Conservation (phyloP, 2,888 invertebrate genomes). For the Panzeria rudis region DNA sequence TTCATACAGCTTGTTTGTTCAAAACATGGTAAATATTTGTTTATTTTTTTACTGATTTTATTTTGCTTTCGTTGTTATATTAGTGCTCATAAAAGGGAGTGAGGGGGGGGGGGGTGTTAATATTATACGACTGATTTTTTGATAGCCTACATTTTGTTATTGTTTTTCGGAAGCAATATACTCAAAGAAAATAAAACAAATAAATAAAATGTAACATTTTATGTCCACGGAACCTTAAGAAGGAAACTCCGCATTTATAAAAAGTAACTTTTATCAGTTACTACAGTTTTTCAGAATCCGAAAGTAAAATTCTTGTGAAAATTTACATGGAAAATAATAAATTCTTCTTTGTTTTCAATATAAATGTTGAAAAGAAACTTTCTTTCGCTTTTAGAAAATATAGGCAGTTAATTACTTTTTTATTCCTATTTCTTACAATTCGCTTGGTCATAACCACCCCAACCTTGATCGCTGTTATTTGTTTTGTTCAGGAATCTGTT, state of each 20-base stretch:
- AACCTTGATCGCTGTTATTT: neutral
- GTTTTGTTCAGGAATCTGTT: neutral
- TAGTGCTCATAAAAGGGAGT: neutral
- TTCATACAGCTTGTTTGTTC: too few relatives aligned
- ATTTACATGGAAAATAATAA: too few relatives aligned
- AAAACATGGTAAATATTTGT: neutral
- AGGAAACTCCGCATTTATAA: too few relatives aligned
- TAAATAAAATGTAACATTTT: neutral
- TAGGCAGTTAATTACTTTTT: too few relatives aligned
- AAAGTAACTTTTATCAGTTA: too few relatives aligned
- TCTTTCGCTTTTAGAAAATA: too few relatives aligned
- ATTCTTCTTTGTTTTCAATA: too few relatives aligned
- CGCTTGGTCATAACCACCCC: neutral
- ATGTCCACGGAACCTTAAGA: too few relatives aligned
- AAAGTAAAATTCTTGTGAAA: too few relatives aligned
- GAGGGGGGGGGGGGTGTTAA: too few relatives aligned
- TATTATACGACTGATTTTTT: constrained; percentile 22
- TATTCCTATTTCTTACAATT: neutral
- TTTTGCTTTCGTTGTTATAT: constrained; percentile 26
- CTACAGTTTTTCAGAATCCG: too few relatives aligned
- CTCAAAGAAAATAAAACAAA: neutral
- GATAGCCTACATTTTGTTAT: constrained; percentile 55
- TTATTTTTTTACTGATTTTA: constrained; percentile 4
- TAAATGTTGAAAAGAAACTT: too few relatives aligned
- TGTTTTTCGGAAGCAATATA: neutral